A percentile compares a stretch with the other conserved stretches of the same genome.
Evolutionary conservation across 2,113 vertebrate genomes (phyloP).

Genomic region (Grammomys surdaster): DNA sequence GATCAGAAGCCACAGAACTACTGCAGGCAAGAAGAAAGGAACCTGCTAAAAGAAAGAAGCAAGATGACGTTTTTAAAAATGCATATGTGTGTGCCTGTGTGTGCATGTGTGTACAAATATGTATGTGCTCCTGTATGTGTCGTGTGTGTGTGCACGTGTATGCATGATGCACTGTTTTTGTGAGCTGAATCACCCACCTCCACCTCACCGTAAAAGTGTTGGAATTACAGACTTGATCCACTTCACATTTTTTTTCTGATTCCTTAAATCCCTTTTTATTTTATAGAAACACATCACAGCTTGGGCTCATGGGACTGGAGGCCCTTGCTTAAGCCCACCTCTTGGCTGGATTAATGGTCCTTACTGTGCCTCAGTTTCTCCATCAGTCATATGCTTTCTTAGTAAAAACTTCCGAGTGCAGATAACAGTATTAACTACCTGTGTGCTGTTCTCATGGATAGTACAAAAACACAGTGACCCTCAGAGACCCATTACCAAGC

Average conservation of each 20-base stretch:
- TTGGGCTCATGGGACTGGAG: neutral
- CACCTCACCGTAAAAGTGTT: no score
- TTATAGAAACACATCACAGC: constrained; percentile 5
- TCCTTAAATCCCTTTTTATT: neutral
- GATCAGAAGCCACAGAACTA: neutral
- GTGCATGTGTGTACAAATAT: neutral
- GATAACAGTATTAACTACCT: neutral
- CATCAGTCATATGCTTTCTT: constrained; percentile 19
- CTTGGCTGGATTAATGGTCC: neutral
- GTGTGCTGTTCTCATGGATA: neutral
- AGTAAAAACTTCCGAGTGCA: neutral
- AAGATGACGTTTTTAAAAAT: neutral
- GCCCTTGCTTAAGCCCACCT: neutral
- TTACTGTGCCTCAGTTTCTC: neutral
- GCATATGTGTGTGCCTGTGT: neutral
- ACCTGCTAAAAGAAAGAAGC: neutral
- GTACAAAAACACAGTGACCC: neutral
- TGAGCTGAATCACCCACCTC: neutral
- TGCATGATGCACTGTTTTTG: neutral
- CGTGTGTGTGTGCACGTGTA: neutral
- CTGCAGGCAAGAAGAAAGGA: neutral
- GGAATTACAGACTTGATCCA: neutral
- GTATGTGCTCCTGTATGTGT: neutral
- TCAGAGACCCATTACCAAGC: neutral
- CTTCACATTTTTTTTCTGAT: neutral